phyloP scores from a whole-genome alignment of 1,140 invertebrate genomes.

The Pseudomyrmex pallidus region DNA sequence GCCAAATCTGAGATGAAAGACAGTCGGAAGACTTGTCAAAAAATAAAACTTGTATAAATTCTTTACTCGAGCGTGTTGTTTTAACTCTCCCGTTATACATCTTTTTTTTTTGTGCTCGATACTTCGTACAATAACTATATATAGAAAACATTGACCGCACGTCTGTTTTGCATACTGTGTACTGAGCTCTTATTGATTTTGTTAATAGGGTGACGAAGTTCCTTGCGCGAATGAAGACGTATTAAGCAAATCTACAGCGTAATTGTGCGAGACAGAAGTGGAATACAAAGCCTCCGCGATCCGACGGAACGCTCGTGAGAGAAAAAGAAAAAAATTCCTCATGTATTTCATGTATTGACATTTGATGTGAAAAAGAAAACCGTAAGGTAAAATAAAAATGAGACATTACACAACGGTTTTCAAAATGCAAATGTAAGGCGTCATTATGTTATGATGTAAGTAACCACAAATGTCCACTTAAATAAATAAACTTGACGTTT shows the following conservation, averaged over 20 bases:
- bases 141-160: slow-evolving; percentile 15
- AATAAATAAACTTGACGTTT: too few relatives aligned
- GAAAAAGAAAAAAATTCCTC: slow-evolving; percentile 2
- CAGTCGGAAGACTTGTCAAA: too few relatives aligned
- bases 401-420: too few relatives aligned
- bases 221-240: slow-evolving; percentile 53
- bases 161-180: slow-evolving; percentile 40
- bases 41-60: not conserved
- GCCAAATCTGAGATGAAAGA: too few relatives aligned
- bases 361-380: too few relatives aligned
- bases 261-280: slow-evolving; percentile 7
- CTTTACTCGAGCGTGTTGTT: not conserved
- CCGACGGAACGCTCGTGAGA: not conserved
- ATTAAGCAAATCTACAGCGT: slow-evolving; percentile 36
- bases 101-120: too few relatives aligned
- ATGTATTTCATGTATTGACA: not conserved
- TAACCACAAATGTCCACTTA: too few relatives aligned
- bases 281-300: not conserved
- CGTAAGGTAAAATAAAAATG: too few relatives aligned
- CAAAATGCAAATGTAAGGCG: too few relatives aligned
- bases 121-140: slow-evolving; percentile 26
- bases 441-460: too few relatives aligned
- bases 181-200: slow-evolving; percentile 57
- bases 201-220: slow-evolving; percentile 51
- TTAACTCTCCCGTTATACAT: too few relatives aligned